Percentiles rank a stretch among this genome's conserved stretches.
Evolutionary conservation across 2,888 invertebrate genomes (phyloP).

Genomic region (Parthenolecanium corni): DNA sequence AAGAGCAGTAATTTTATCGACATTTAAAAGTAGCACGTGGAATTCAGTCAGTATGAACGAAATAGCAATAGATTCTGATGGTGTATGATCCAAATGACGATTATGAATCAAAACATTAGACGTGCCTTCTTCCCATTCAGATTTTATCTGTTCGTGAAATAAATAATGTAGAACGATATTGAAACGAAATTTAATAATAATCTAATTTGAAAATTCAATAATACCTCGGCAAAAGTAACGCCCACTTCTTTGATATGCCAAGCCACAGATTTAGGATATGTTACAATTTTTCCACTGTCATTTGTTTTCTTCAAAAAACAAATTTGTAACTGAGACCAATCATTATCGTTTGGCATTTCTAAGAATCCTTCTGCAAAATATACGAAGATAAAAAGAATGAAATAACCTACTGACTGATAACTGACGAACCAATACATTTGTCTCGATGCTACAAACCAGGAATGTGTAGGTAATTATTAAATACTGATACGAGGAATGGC

Average conservation of each 20-base stretch:
- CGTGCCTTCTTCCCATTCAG: constrained; percentile 33
- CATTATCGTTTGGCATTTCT: constrained; percentile 58
- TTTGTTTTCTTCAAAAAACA: constrained; percentile 42
- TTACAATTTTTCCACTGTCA: constrained; percentile 45
- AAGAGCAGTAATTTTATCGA: constrained; percentile 70
- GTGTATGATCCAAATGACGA: constrained; percentile 20
- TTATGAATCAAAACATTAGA: constrained; percentile 43
- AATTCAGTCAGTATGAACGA: constrained; percentile 79
- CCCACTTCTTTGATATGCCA: constrained; percentile 74
- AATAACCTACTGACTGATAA: no score
- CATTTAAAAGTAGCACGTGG: constrained; percentile 72
- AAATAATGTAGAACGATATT: constrained; percentile 16
- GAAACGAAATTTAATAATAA: constrained; percentile 30
- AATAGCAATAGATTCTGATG: constrained; percentile 45
- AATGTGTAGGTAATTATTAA: constrained; percentile 60
- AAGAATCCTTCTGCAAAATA: constrained; percentile 46
- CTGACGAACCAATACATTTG: no score
- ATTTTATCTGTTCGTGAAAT: constrained; percentile 36
- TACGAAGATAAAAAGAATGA: neutral
- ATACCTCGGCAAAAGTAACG: constrained; percentile 65
- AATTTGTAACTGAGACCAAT: constrained; percentile 68
- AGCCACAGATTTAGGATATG: constrained; percentile 64
- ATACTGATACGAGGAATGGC: constrained; percentile 65
- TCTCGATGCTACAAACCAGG: constrained; percentile 41
- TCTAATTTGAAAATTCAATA: constrained; percentile 30